Evolutionary conservation across 2,113 vertebrate species (phyloP), one percentile per base, ranked within the genome.

Genomic region (Spizaetus ornatus): DNA sequence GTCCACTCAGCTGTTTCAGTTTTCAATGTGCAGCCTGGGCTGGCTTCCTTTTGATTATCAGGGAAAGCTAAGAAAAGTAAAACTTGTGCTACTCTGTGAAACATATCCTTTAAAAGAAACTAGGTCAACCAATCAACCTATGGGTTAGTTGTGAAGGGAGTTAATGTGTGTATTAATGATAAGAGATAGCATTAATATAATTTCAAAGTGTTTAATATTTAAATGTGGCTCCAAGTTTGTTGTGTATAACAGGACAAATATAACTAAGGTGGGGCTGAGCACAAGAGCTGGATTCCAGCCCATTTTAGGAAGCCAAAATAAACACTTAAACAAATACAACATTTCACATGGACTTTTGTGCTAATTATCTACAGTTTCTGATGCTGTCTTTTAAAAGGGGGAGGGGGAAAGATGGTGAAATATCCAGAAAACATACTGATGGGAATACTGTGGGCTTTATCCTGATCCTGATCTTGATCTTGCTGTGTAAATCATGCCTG

Each of bases 241-340:
- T 97, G 94, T 96, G 69, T 67, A 29, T 93, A 94, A 96, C 93
- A 95, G 94, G 97, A 97, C 96, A 98, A 98, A 97, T 98, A 97
- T 97, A 98, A 95, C 92, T 88, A 97, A 98, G 97, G 98, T 98
- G 96, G 97, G 90, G 98, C 94, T 95, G 90, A 95, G 94, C 94
- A 77, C 56, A 96, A 92, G 93, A 97, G 88, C 95, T 98, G 98
- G 97, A 96, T 94, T 95, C 93, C 94, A 96, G 96, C 96, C 96
- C 14, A 23, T 80, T 95, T 78, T 36, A 94, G 87, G 82, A 94
- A 97, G 97, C 98, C 98, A 98, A 98, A 98, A 96, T 84, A 98
- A 98, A 98, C 96, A 98, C 89, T 96, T 69, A 42, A 86, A 78
- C 90, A 92, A 97, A 97, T 45, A 69, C 78, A 78, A 48, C 34